A percentile compares a stretch with the other conserved stretches of the same genome.
These are phyloP conservation scores for Pandemis corylana DNA, from an alignment of 2,888 invertebrate genomes.

Conservation along the genomic window DNA sequence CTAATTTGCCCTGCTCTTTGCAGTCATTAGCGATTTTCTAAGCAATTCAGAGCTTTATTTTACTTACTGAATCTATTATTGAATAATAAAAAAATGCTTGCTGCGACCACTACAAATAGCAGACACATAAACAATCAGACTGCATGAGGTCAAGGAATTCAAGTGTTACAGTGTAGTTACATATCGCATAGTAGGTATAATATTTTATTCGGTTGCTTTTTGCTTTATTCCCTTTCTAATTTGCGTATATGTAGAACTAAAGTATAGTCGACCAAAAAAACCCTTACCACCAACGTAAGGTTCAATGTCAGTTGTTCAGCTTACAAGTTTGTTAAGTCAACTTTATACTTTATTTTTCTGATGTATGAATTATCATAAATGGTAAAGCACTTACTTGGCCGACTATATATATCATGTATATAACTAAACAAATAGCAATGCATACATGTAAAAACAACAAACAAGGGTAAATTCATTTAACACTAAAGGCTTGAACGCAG, in stretches of 20 bases:
- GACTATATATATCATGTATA: neutral
- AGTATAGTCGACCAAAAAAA: no score
- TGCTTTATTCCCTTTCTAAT: constrained; percentile 65
- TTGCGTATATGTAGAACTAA: neutral
- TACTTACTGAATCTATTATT: neutral
- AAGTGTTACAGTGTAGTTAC: constrained; percentile 62
- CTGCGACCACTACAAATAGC: neutral
- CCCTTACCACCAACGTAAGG: no score
- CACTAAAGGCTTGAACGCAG: neutral
- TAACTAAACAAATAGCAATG: constrained; percentile 5
- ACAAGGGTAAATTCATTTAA: neutral
- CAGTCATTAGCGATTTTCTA: neutral
- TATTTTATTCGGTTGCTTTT: constrained; percentile 31
- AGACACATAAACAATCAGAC: constrained; percentile 59
- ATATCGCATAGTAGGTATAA: constrained; percentile 47
- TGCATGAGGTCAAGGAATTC: constrained; percentile 75
- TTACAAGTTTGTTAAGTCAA: no score
- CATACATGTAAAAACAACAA: constrained; percentile 2
- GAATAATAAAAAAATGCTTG: neutral
- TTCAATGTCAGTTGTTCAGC: no score
- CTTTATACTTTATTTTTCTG: no score
- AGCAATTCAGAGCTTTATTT: neutral
- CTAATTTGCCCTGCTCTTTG: neutral
- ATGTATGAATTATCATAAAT: no score
- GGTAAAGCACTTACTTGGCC: no score